Conservation (phyloP, 2,797 vertebrate species). For the Microctenopoma steveboyesi region DNA sequence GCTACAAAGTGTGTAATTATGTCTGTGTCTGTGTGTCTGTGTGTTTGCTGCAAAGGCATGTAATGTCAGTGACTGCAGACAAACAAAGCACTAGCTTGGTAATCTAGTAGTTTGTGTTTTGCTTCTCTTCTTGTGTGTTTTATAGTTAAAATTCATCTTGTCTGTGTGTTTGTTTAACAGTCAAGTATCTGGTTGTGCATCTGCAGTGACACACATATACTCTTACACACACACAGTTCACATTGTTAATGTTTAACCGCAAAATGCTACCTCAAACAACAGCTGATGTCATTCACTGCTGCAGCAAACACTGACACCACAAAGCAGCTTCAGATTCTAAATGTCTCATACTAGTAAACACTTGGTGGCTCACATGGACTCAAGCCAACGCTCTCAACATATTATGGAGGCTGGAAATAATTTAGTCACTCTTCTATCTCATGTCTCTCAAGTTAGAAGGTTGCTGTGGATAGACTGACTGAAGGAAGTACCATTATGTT, state of each 20-base stretch:
- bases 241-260: constrained; percentile 11
- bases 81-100: constrained; percentile 45
- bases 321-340: constrained; percentile 8
- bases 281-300: constrained; percentile 15
- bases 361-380: not conserved
- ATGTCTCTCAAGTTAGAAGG: not conserved
- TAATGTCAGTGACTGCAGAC: constrained; percentile 14
- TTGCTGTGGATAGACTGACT: not conserved
- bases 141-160: constrained; percentile 40
- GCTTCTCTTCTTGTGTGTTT: not conserved
- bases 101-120: constrained; percentile 45
- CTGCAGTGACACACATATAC: not conserved
- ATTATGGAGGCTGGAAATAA: not conserved
- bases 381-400: not conserved
- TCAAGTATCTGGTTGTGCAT: constrained; percentile 27
- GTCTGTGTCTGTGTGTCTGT: not conserved
- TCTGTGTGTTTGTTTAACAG: constrained; percentile 50
- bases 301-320: constrained; percentile 6
- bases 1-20: not conserved
- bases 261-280: not conserved
- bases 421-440: not conserved
- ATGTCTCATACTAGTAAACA: constrained; percentile 22
- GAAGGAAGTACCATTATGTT: too few species aligned
- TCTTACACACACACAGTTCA: constrained; percentile 9
- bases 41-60: not conserved